Evolutionary conservation across 2,888 invertebrate genomes (phyloP), one percentile per base, ranked within the genome.

Genomic region (Polymixis flavicincta): DNA sequence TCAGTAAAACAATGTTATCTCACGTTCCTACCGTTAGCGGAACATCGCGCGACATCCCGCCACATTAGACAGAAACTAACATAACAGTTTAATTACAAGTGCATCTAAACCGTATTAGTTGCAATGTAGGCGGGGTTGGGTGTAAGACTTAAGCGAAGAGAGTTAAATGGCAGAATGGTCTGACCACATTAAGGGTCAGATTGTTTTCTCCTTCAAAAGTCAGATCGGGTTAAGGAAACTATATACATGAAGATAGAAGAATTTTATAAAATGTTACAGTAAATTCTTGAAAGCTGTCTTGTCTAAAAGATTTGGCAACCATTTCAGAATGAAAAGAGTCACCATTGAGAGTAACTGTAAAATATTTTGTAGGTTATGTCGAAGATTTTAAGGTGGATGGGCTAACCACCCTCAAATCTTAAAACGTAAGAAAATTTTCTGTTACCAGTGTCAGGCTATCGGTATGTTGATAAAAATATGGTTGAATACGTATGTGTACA

Each of bases 21-120:
- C 92, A 92, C 92, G 92, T 92, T 63, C 22, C 19, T 17, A 83
- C 73, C 66, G 87, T 90, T 92, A 85, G 91, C 85, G 89, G 86
- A 82, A 91, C 92, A 90, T 90, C 91, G 83, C 88, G 91, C 90
- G 89, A 92, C 93, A 87, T 92, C 91, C 87, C 91, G 92, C 90
- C 89, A 93, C 94, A 92, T 94, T 94, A 93, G 92, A 93, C 91
- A 89, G 87, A 90, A 93, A 93, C 94, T 92, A 93, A 93, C 95
- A 93, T 95, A 94, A 95, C 95, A 92, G 94, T 95, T 95, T 95
- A 96, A 95, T 96, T 95, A 95, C 93, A 93, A 95, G 93, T 94
- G 94, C 95, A 87, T 87, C 88, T 87, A 87, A 87, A 83, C 87
- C 84, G 88, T 87, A 88, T 87, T 87, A 87, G 93, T 92, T 94